Percentiles rank a stretch among this genome's conserved stretches.
Conservation (phyloP, 2,888 invertebrate species). For the Sinelater perroti region DNA sequence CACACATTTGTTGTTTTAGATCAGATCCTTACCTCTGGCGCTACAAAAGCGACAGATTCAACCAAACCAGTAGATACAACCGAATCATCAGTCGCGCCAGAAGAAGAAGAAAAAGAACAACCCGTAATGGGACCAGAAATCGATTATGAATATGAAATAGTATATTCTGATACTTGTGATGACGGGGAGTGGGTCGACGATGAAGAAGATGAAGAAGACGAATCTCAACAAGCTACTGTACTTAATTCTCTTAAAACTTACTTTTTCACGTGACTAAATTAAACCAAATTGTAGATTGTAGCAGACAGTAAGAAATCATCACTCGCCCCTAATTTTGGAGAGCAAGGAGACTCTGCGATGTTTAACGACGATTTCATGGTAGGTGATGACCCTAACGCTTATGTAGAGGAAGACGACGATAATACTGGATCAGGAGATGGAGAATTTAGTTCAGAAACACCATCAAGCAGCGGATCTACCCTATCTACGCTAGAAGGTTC, state of each 20-base stretch:
- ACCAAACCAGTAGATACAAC: conserved; percentile 55
- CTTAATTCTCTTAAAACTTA: too few species aligned
- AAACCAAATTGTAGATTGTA: too few species aligned
- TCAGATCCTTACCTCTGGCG: conserved; percentile 47
- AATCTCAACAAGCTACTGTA: not conserved
- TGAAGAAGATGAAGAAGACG: conserved; percentile 47
- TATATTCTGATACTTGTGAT: conserved; percentile 63
- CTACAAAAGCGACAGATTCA: conserved; percentile 63
- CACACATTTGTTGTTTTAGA: conserved; percentile 14
- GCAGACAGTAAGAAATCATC: not conserved
- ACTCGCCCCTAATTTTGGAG: conserved; percentile 11
- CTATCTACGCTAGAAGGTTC: conserved; percentile 42
- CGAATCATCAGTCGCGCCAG: conserved; percentile 15
- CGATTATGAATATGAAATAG: conserved; percentile 67
- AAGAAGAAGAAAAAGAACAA: conserved; percentile 19
- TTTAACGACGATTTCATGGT: conserved; percentile 27
- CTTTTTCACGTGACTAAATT: not conserved
- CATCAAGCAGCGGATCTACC: conserved; percentile 8
- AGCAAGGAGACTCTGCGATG: conserved; percentile 22
- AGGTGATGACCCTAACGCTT: conserved; percentile 25
- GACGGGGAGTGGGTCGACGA: conserved; percentile 64
- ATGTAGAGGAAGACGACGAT: not conserved
- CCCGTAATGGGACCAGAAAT: conserved; percentile 62
- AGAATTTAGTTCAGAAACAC: conserved; percentile 32
- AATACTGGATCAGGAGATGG: conserved; percentile 51